Percentiles rank a stretch among this genome's conserved stretches.
Conservation (phyloP, 2,113 vertebrate species). For the Geococcyx californianus region DNA sequence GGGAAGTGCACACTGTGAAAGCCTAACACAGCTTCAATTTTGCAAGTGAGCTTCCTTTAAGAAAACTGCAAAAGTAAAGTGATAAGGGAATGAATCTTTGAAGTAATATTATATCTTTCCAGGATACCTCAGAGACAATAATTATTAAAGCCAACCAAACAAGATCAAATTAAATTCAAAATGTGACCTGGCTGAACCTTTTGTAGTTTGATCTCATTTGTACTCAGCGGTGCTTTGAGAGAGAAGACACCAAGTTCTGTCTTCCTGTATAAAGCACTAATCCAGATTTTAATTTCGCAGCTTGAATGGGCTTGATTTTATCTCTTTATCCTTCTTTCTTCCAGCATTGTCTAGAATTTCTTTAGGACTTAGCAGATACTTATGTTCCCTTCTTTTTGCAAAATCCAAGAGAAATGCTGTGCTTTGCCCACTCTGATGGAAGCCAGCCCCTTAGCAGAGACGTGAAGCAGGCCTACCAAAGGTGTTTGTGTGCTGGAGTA, state of each 20-base stretch:
- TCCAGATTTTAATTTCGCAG: background rate
- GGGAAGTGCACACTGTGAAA: background rate
- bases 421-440: background rate
- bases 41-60: background rate
- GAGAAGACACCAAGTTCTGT: background rate
- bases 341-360: background rate
- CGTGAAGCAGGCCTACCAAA: background rate
- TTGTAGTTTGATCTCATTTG: background rate
- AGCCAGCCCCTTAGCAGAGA: background rate
- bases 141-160: background rate
- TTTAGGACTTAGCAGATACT: background rate
- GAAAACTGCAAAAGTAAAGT: background rate
- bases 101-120: background rate
- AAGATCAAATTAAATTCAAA: slow-evolving; percentile 29
- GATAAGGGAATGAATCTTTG: background rate
- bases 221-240: background rate
- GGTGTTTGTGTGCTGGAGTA: background rate
- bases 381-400: background rate
- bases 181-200: background rate
- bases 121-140: background rate
- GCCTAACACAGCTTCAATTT: background rate
- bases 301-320: slow-evolving; percentile 5
- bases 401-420: background rate
- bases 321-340: background rate
- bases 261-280: background rate